Base-by-base conservation (phyloP, 2,797 vertebrate genomes). In the Enteromius paludinosus region DNA sequence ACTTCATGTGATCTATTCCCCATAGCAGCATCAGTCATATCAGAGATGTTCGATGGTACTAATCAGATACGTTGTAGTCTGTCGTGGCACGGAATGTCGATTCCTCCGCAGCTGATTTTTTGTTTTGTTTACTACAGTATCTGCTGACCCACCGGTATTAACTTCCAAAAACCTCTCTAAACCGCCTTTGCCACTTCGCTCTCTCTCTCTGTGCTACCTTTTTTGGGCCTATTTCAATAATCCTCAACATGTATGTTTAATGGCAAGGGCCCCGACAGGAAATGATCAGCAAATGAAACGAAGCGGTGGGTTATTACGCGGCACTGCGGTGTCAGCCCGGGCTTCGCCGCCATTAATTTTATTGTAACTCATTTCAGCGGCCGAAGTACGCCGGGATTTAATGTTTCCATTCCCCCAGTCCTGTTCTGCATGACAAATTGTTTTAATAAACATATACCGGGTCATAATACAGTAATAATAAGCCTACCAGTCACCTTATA, bases 401-500 rank as follows among this genome's bases (percentile, higher is more conserved):
- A 97, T 97, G 97, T 95, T 96, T 96, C 96, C 96, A 94, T 97
- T 97, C 96, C 95, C 94, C 95, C 94, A 95, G 95, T 96, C 96
- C 97, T 97, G 97, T 96, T 99, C 97, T 99, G 97, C 97, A 99
- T 99, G 97, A 99, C 97, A 98, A 99, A 99, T 99, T 98, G 97
- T 98, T 99, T 99, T 99, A 99, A 99, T 99, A 99, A 99, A 99
- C 97, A 99, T 98, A 99, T 98, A 98, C 95, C 93, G 96, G 96
- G 95, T 98, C 97, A 99, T 99, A 99, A 99, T 99, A 98, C 97
- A 98, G 97, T 98, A 97, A 99, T 99, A 99, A 99, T 98, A 98
- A 97, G 96, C 96, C 96, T 92, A 95, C 92, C 95, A 96, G 96
- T 99, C 97, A 96, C 97, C 97, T 99, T 98, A 97, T 98, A 99